Conservation (phyloP, 2,888 invertebrate genomes). For the Heliconius charithonia region DNA sequence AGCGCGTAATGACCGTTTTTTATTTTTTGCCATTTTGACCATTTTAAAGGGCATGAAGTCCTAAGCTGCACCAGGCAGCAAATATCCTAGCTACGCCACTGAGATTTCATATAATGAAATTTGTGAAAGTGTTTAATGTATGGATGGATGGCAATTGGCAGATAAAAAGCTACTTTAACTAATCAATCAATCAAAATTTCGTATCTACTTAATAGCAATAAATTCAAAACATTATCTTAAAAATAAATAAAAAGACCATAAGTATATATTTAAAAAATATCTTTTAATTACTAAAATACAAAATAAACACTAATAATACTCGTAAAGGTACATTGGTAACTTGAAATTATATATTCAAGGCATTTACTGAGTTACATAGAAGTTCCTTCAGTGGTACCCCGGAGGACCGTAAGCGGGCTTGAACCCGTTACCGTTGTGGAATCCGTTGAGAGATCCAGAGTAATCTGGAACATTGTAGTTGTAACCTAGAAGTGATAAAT, state of each 20-base stretch:
- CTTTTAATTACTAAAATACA: slow-evolving; percentile 28
- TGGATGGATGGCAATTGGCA: too few species aligned
- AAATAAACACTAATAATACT: slow-evolving; percentile 35
- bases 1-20: too few species aligned
- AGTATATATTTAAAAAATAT: neutral
- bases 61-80: too few species aligned
- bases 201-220: too few species aligned
- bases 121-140: too few species aligned
- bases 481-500: slow-evolving; percentile 57
- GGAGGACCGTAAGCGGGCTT: slow-evolving; percentile 68
- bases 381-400: slow-evolving; percentile 63
- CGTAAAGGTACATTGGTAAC: slow-evolving; percentile 30
- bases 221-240: too few species aligned
- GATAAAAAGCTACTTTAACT: too few species aligned
- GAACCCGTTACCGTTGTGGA: slow-evolving; percentile 56
- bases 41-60: too few species aligned
- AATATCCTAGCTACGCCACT: too few species aligned
- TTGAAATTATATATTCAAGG: slow-evolving; percentile 1
- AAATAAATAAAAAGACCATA: neutral
- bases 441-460: slow-evolving; percentile 74
- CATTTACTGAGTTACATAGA: slow-evolving; percentile 12
- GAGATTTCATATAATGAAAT: too few species aligned
- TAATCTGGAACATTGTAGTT: slow-evolving; percentile 71
- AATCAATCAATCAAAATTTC: too few species aligned
- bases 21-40: too few species aligned